phyloP scores from a whole-genome alignment of 2,113 vertebrate genomes.

The Laterallus jamaicensis region DNA sequence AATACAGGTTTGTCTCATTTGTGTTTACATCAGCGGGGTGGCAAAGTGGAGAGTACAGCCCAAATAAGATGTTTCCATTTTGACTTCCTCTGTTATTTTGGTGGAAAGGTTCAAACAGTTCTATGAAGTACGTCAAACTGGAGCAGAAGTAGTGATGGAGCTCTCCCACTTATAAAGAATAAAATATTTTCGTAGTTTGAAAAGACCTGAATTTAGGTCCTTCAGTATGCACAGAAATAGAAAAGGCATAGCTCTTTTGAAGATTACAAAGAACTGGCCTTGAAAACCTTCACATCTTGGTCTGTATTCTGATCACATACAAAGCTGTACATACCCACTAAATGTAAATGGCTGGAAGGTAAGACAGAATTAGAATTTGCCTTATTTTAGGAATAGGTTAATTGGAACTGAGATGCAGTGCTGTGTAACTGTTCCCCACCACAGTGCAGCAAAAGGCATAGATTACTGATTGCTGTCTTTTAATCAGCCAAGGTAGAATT shows the following conservation, averaged over 20 bases:
- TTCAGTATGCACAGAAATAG: not conserved
- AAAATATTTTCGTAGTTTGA: not conserved
- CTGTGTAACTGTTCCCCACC: not conserved
- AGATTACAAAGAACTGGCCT: not conserved
- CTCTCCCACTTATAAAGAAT: not conserved
- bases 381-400: not conserved
- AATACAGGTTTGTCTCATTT: not conserved
- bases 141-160: not conserved
- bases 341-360: not conserved
- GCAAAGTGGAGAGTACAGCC: not conserved
- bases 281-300: not conserved
- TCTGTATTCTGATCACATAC: not conserved
- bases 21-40: not conserved
- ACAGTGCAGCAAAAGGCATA: not conserved
- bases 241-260: not conserved
- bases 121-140: not conserved
- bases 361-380: not conserved
- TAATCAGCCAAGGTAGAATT: not conserved
- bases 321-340: not conserved
- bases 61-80: not conserved
- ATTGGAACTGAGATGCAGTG: not conserved
- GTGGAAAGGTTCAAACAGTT: not conserved
- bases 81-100: not conserved
- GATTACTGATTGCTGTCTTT: not conserved
- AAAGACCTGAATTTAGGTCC: not conserved